These are phyloP conservation scores for Folsomia candida DNA, from an alignment of 2,888 invertebrate genomes.

Conservation along the genomic window DNA sequence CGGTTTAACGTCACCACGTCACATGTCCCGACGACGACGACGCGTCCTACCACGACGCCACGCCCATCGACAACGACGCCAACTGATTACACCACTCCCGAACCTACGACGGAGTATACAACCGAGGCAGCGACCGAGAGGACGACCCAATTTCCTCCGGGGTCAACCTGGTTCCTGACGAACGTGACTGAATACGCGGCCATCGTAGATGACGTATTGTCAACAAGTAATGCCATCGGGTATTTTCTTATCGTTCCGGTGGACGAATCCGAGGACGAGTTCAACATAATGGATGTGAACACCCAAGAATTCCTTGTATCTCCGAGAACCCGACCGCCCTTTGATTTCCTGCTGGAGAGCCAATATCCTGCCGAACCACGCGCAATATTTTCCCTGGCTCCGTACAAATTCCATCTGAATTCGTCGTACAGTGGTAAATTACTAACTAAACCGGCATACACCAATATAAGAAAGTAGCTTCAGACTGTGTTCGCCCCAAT, in stretches of 20 bases:
- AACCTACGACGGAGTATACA: not conserved
- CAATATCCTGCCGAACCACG: not conserved
- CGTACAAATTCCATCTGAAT: not conserved
- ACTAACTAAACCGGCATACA: no score
- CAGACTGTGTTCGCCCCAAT: no score
- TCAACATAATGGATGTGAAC: not conserved
- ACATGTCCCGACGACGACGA: not conserved
- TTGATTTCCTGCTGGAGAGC: not conserved
- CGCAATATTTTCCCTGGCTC: not conserved
- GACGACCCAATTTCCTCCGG: not conserved
- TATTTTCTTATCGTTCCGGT: not conserved
- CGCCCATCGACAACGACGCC: not conserved
- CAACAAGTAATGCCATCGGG: not conserved
- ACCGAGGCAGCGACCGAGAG: not conserved
- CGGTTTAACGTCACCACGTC: not conserved
- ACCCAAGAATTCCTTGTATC: not conserved
- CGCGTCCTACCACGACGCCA: not conserved
- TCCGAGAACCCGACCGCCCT: not conserved
- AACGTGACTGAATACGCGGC: not conserved
- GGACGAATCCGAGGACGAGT: not conserved
- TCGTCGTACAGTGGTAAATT: not conserved
- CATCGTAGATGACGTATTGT: not conserved
- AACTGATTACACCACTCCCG: not conserved
- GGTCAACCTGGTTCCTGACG: not conserved
- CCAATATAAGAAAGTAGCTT: no score